A percentile compares a stretch with the other conserved stretches of the same genome.
phyloP scores from a whole-genome alignment of 2,797 vertebrate genomes.

The Macrochelys suwanniensis region DNA sequence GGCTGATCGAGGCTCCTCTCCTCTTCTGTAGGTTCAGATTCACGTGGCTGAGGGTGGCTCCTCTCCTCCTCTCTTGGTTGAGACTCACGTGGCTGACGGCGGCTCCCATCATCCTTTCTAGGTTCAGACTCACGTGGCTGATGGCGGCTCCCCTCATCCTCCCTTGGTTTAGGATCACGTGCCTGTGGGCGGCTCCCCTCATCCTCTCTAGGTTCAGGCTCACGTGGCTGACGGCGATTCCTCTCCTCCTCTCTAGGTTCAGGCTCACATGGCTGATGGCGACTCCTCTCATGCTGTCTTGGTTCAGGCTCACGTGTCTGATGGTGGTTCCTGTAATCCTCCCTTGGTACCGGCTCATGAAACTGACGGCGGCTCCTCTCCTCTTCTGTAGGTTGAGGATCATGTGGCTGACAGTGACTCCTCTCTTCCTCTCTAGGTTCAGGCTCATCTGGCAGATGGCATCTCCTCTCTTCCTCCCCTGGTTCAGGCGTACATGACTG shows the following conservation, averaged over 20 bases:
- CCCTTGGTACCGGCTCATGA: not conserved
- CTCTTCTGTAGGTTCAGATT: rapidly evolving
- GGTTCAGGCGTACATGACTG: rapidly evolving
- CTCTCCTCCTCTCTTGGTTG: not conserved
- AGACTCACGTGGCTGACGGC: rapidly evolving
- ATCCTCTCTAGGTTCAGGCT: not conserved
- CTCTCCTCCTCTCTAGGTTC: not conserved
- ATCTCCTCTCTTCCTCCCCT: not conserved
- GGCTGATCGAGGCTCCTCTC: rapidly evolving
- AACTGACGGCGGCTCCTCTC: rapidly evolving
- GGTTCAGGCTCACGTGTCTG: not conserved
- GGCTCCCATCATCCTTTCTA: rapidly evolving
- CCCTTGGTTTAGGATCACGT: rapidly evolving
- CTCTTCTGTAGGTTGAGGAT: rapidly evolving
- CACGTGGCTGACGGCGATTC: not conserved
- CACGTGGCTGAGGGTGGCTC: not conserved
- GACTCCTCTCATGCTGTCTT: not conserved
- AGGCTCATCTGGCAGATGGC: not conserved
- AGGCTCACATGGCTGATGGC: rapidly evolving
- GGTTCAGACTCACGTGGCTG: not conserved
- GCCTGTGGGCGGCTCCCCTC: not conserved
- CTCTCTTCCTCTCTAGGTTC: rapidly evolving
- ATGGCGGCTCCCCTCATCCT: not conserved
- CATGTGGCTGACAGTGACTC: not conserved
- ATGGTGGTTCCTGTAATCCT: no score